Conservation (phyloP, 2,113 vertebrate species). For the Cygnus buccinator region DNA sequence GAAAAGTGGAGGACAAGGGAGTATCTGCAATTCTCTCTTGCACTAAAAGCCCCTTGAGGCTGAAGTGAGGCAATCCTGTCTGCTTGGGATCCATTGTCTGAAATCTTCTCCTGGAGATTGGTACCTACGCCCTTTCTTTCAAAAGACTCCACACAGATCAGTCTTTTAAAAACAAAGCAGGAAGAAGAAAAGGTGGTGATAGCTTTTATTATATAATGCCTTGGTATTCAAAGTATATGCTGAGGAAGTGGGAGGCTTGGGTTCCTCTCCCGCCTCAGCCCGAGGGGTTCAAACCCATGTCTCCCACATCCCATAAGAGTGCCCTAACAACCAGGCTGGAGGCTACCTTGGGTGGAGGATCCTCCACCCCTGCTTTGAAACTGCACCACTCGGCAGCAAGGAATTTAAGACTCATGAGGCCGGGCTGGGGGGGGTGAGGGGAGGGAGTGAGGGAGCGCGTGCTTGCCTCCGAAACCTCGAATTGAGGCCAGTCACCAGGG, state of each 20-base stretch:
- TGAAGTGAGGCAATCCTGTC: constrained; percentile 59
- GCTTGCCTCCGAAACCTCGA: background rate
- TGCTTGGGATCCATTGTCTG: constrained; percentile 67
- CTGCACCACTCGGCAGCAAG: background rate
- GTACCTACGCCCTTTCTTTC: constrained; percentile 73
- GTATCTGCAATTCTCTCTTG: constrained; percentile 52
- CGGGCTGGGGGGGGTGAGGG: fast-evolving
- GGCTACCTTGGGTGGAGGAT: constrained; percentile 56
- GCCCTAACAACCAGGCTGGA: constrained; percentile 52
- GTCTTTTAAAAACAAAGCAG: constrained; percentile 68
- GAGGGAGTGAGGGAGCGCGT: fast-evolving
- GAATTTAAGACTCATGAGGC: background rate
- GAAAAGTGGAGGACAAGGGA: constrained; percentile 50
- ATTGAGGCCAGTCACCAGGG: background rate
- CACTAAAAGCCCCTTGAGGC: constrained; percentile 65
- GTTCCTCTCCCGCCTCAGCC: constrained; percentile 65
- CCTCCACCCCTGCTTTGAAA: constrained; percentile 51
- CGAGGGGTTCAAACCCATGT: constrained; percentile 52
- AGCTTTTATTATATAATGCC: constrained; percentile 67
- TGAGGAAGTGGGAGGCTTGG: constrained; percentile 62
- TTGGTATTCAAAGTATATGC: constrained; percentile 67
- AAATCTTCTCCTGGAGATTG: constrained; percentile 64
- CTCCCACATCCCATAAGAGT: constrained; percentile 54
- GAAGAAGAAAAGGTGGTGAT: constrained; percentile 73
- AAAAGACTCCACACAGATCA: constrained; percentile 61